These are phyloP conservation scores for Cheilosia scutellata DNA, from an alignment of 2,888 invertebrate species.

Conservation along the genomic window DNA sequence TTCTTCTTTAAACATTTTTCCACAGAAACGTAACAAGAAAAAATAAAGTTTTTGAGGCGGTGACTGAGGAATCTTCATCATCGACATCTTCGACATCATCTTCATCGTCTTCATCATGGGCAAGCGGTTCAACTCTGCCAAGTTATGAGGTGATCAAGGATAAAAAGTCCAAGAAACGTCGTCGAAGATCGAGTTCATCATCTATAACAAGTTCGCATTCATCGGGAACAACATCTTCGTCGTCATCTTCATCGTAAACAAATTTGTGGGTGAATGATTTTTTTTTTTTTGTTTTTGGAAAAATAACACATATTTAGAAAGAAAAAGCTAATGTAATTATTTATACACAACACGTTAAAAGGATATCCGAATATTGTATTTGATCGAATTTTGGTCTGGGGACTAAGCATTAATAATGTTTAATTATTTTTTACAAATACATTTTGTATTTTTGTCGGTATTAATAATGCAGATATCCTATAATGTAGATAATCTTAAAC, in stretches of 20 bases:
- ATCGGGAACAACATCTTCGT: slow-evolving; percentile 55
- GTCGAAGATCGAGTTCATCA: slow-evolving; percentile 78
- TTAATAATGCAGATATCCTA: not conserved
- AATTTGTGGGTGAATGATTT: slow-evolving; percentile 8
- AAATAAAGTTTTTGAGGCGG: slow-evolving; percentile 80
- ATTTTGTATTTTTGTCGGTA: not conserved
- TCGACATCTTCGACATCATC: slow-evolving; percentile 77
- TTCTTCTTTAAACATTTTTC: slow-evolving; percentile 23
- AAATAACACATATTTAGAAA: not conserved
- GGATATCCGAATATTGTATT: not conserved
- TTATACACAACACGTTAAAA: not conserved
- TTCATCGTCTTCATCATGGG: slow-evolving; percentile 81
- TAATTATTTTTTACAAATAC: not conserved
- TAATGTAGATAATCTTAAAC: too few relatives aligned
- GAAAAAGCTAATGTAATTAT: not conserved
- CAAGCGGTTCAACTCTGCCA: slow-evolving; percentile 82
- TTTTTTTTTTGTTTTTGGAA: not conserved
- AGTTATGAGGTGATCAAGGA: slow-evolving; percentile 83
- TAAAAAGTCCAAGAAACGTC: slow-evolving; percentile 80
- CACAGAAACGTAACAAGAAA: slow-evolving; percentile 68
- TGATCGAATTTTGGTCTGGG: not conserved
- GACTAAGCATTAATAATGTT: not conserved
- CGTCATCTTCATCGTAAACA: slow-evolving; percentile 48
- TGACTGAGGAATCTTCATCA: slow-evolving; percentile 81
- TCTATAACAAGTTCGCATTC: slow-evolving; percentile 76